Base-by-base conservation (phyloP, 2,888 invertebrate species). In the Cryptosula pallasiana region DNA sequence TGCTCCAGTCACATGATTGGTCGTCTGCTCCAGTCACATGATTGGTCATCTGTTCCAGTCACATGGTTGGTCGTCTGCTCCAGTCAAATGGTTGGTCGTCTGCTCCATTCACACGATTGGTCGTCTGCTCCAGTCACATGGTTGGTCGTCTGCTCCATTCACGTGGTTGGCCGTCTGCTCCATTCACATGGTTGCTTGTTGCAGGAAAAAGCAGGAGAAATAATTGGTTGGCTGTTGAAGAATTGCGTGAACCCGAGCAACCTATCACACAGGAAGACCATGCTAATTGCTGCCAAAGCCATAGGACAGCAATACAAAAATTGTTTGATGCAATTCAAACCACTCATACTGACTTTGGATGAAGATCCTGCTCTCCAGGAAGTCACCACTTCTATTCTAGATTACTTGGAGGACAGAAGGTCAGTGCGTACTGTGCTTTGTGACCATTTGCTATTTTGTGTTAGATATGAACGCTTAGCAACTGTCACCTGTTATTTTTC, bases 321-420 rank as follows among this genome's bases (percentile, higher is more conserved):
- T 9, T 16, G 32, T 5, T 32, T 63, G 3, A 27, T 63, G 27
- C 34, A 32, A 32, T 32, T 13, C 34, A 63, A 34, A 63, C 63
- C 63, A 25, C 63, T 63, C 63, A 63, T 63, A 5, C 2, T 13
- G 13, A 63, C 63, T 9, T 13, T 63, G 29, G 13, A 63, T n/a
- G 5, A 20, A 3, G 63, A 63, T 27, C 25, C 27, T 3, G n/a
- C 9, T 5, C 9, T 63, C 32, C 25, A 63, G 27, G 63, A 63
- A 16, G 34, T 32, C 5, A 63, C 63, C 9, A 27, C 20, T 16
- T 27, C 29, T 16, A 63, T 63, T 3, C 32, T 63, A 5, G 34
- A 63, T 32, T 32, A 25, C 32, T 32, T 63, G 32, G 63, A 63
- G 16, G 63, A 63, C 32, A 27, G 63, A 32, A 63, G 63, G 63